Evolutionary conservation across 2,113 vertebrate species (phyloP), one percentile per base, ranked within the genome.

Genomic region (Protomyctophum bolini): DNA sequence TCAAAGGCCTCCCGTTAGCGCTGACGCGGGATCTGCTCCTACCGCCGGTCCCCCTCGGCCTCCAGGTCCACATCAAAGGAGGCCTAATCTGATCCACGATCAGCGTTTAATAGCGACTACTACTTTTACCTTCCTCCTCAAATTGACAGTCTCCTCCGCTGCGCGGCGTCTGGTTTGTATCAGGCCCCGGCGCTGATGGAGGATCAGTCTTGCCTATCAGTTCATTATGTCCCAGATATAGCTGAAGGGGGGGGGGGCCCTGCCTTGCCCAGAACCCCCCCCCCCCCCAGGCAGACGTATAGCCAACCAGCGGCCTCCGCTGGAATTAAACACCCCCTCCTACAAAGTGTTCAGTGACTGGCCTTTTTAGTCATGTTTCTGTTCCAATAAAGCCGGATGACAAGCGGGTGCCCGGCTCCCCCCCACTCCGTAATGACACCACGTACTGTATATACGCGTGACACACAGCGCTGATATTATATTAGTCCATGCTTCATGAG

Each of bases 21-120:
- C 80, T 63, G 79, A 87, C 86, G 82, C 79, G 47, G 72, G 77
- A 82, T 85, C 75, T 83, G 75, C 72, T 81, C 84, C 45, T 73
- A 76, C 65, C 82, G n/a, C 84, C 72, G 79, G 3, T 90, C 87
- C 83, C 82, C 83, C 84, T 72, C 62, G 68, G 58, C 57, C 62
- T 83, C 73, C 63, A 78, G 80, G 86, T 86, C 83, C 80, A 72
- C 83, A 90, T 90, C 86, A 88, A 86, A 88, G 68, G 33, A 8
- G 28, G 14, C 60, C 68, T 85, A 85, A 86, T 90, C 85, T 72
- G 75, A 82, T 81, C 82, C 65, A 76, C 80, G 66, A 73, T 86
- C 71, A 3, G 75, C 77, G 68, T 62, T 79, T 82, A 83, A 82
- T 63, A 50, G 65, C 72, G 72, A 77, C 59, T 70, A 75, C 68